A percentile compares a stretch with the other conserved stretches of the same genome.
These are phyloP conservation scores for Aphidoletes aphidimyza DNA, from an alignment of 2,888 invertebrate genomes.

Conservation along the genomic window DNA sequence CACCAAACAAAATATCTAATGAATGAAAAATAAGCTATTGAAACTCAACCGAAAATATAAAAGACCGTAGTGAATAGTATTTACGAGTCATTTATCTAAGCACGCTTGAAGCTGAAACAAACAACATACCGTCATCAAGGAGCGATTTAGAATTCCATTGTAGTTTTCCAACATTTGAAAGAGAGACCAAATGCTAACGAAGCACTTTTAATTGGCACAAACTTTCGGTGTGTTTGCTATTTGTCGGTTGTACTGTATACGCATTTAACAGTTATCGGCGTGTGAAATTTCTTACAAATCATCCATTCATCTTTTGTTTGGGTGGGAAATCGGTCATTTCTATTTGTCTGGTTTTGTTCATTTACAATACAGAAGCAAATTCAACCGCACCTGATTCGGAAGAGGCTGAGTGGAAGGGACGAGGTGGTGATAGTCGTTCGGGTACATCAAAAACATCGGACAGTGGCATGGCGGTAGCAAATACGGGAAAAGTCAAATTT, in stretches of 20 bases:
- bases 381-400: constrained; percentile 83
- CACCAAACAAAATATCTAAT: not conserved
- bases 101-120: not conserved
- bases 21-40: not conserved
- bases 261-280: too few relatives aligned
- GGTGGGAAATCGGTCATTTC: not conserved
- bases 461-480: constrained; percentile 82
- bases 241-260: too few relatives aligned
- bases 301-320: not conserved
- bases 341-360: not conserved
- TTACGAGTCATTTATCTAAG: not conserved
- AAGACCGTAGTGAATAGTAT: not conserved
- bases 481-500: constrained; percentile 83
- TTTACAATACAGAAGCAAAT: constrained; percentile 65
- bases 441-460: constrained; percentile 69
- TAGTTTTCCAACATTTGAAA: not conserved
- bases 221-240: not conserved
- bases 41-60: not conserved
- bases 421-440: constrained; percentile 62
- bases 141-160: not conserved
- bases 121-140: not conserved
- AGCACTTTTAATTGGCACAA: not conserved
- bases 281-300: not conserved
- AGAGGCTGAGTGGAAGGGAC: constrained; percentile 69
- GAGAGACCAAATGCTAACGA: constrained; percentile 23